These are phyloP conservation scores for Merluccius polli DNA, from an alignment of 2,797 vertebrate genomes.

Conservation along the genomic window DNA sequence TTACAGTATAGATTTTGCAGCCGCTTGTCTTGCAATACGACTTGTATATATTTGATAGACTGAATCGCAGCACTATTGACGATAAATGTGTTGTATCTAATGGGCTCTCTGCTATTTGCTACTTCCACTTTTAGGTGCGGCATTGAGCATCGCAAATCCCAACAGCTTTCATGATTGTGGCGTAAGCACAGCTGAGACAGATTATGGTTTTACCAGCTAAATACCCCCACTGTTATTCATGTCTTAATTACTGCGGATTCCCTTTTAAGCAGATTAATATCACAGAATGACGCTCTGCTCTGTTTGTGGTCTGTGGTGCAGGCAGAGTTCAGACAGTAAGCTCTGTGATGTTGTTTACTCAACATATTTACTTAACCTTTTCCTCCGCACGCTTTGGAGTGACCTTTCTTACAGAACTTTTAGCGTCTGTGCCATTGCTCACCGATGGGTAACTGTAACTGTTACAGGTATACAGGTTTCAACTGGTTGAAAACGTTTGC, in stretches of 20 bases:
- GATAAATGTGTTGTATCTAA: not conserved
- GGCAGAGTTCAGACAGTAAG: not conserved
- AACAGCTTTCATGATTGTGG: not conserved
- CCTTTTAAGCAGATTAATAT: conserved; percentile 18
- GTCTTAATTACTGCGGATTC: conserved; percentile 28
- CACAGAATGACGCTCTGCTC: conserved; percentile 9
- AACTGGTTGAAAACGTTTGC: no score
- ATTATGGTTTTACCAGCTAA: conserved; percentile 28
- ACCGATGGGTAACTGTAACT: no score
- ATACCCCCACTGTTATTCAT: conserved; percentile 11
- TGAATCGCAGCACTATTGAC: no score
- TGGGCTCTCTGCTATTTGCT: not conserved
- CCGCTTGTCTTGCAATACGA: no score
- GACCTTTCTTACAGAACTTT: no score
- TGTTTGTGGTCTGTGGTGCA: conserved; percentile 7
- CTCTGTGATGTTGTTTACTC: not conserved
- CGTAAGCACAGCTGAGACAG: conserved; percentile 5
- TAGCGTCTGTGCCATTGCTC: no score
- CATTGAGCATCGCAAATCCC: not conserved
- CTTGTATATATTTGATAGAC: no score
- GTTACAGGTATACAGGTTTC: no score
- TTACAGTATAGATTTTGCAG: not conserved
- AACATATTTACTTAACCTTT: no score
- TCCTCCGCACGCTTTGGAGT: no score
- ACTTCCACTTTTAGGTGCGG: not conserved